Evolutionary conservation across 2,797 vertebrate genomes (phyloP), one percentile per base, ranked within the genome.

Genomic region (Nothura maculosa): DNA sequence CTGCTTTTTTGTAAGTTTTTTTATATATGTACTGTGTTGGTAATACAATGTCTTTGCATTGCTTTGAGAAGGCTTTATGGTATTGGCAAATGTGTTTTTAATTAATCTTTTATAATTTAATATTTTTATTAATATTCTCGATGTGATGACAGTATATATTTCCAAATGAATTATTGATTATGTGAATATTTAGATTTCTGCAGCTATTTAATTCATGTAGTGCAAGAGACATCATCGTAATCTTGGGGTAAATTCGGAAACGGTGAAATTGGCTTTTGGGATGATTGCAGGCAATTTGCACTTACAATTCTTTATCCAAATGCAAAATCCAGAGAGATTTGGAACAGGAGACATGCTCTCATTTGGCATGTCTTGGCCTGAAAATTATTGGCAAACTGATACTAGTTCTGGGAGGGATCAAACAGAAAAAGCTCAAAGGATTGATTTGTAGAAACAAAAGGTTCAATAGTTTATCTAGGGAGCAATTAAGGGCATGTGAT

Each of bases 381-480:
- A 76, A 89, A 73, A 24, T 32, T 93, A 82, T 81, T 63, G 77
- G 89, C 87, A 94, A 85, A 55, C 30, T 89, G 28, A 42, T 74
- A 63, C 62, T 67, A 87, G 73, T 83, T 89, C 54, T 66, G 62
- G 28, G 60, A 78, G 83, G 62, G 22, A 67, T 32, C n/a, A 32
- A 67, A 34, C 32, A 83, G 90, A 66, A 47, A 36, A 83, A 91
- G 24, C 40, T 91, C 52, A 79, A 79, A 81, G 74, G 27, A 57
- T 25, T 76, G 32, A 79, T 89, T 82, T 90, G 32, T 66, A 68
- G 58, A 48, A 95, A 50, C 68, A 81, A 67, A 48, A 66, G 64
- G 20, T 54, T 85, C 20, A 20, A 14, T 42, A 21, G 61, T 18
- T 74, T 54, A 76, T 40, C 18, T 63, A 18, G 67, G 63, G 22